These are phyloP conservation scores for Perithous albicinctus DNA, from an alignment of 2,888 invertebrate species.

Conservation along the genomic window DNA sequence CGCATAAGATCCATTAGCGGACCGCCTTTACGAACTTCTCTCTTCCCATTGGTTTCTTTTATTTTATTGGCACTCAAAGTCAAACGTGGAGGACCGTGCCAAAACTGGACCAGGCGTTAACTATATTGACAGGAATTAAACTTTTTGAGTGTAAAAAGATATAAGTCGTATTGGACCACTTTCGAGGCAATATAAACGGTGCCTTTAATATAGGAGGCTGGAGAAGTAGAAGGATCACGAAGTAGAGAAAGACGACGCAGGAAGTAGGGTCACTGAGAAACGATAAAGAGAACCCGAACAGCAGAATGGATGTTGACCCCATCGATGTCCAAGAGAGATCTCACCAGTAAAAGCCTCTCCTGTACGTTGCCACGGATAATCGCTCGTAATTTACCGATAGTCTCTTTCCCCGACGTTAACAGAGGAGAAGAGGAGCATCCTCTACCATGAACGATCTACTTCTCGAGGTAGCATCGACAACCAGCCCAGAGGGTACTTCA, in stretches of 20 bases:
- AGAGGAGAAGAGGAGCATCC: conserved; percentile 19
- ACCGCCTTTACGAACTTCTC: conserved; percentile 44
- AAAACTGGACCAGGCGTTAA: conserved; percentile 16
- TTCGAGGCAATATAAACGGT: background rate
- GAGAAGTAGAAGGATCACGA: conserved; percentile 23
- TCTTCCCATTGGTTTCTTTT: conserved; percentile 23
- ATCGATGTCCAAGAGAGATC: conserved; percentile 25
- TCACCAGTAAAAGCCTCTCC: conserved; percentile 17
- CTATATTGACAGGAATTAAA: conserved; percentile 2
- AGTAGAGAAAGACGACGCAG: conserved; percentile 2
- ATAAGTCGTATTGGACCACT: conserved; percentile 13
- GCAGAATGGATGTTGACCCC: conserved; percentile 44
- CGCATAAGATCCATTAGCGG: conserved; percentile 62
- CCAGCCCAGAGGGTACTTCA: conserved; percentile 56
- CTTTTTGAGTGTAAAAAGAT: conserved; percentile 4
- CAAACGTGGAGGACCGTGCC: conserved; percentile 17
- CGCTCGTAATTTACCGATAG: conserved; percentile 63
- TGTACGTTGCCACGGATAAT: conserved; percentile 51
- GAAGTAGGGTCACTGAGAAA: conserved; percentile 50
- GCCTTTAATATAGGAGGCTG: background rate
- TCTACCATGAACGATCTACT: conserved; percentile 65
- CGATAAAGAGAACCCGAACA: conserved; percentile 54
- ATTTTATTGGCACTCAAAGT: conserved; percentile 42
- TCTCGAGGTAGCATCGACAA: conserved; percentile 47
- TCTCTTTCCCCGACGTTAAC: background rate